Conservation (phyloP, 2,113 vertebrate species). For the Anhinga anhinga region DNA sequence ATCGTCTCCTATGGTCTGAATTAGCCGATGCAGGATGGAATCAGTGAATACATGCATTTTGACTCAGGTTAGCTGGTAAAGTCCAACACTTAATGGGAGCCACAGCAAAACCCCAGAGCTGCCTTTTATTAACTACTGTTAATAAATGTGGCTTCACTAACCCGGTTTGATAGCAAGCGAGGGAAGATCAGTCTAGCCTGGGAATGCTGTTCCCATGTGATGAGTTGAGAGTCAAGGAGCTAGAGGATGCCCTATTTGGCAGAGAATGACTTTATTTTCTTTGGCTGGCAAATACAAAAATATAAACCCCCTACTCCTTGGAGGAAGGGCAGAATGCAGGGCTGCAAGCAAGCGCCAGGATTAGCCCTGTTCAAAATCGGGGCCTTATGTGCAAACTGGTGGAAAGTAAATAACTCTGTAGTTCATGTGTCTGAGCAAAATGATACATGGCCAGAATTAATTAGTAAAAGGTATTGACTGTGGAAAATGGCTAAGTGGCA, state of each 20-base stretch:
- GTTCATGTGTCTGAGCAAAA: not conserved
- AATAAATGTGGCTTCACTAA: not conserved
- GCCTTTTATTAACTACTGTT: not conserved
- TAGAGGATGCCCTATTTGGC: not conserved
- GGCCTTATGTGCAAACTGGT: not conserved
- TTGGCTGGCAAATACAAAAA: not conserved
- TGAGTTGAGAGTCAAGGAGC: not conserved
- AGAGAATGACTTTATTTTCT: not conserved
- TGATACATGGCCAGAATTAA: not conserved
- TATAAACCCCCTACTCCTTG: not conserved
- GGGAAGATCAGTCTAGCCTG: not conserved
- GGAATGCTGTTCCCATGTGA: not conserved
- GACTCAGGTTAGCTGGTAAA: not conserved
- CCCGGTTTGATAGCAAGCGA: not conserved
- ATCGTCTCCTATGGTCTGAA: not conserved
- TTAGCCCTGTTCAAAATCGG: not conserved
- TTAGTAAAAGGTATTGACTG: not conserved
- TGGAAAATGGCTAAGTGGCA: not conserved
- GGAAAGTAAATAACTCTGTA: slow-evolving; percentile 6
- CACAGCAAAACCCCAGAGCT: not conserved
- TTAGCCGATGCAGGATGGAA: not conserved
- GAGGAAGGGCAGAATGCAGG: not conserved
- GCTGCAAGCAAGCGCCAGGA: not conserved
- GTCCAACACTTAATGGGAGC: not conserved
- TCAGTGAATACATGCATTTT: not conserved